Evolutionary conservation across 2,888 invertebrate species (phyloP).

Genomic region (Dinocampus coccinellae): DNA sequence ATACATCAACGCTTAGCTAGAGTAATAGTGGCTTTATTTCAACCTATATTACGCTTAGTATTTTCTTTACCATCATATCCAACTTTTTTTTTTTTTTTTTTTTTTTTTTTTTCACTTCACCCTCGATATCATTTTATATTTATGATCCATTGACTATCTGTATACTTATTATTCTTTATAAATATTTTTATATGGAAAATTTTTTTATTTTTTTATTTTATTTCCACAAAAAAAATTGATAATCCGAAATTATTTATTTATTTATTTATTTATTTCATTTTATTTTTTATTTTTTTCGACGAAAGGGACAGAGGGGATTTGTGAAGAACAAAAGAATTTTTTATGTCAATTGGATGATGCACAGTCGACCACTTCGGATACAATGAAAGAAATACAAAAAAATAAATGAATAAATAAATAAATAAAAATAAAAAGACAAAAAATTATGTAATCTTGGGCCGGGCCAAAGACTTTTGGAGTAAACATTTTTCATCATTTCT

Average conservation of each 20-base stretch:
- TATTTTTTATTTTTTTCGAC: neutral
- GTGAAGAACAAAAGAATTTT: too few species aligned
- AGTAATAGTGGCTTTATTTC: conserved; percentile 47
- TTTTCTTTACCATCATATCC: neutral
- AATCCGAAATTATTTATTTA: neutral
- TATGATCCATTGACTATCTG: neutral
- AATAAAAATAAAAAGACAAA: too few species aligned
- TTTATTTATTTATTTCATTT: neutral
- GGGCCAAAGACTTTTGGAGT: conserved; percentile 9
- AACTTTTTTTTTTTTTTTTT: neutral
- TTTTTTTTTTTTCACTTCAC: neutral
- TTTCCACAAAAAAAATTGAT: neutral
- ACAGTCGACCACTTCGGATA: neutral
- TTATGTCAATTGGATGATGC: neutral
- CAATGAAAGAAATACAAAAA: neutral
- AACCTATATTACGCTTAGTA: conserved; percentile 23
- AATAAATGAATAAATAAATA: too few species aligned
- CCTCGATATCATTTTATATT: neutral
- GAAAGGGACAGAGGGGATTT: too few species aligned
- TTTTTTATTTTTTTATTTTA: too few species aligned
- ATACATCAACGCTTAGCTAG: conserved; percentile 45
- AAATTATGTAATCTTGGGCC: conserved; percentile 20
- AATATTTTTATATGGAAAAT: too few species aligned
- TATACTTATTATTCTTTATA: neutral
- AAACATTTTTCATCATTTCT: conserved; percentile 32